Evolutionary conservation across 2,888 invertebrate genomes (phyloP).

Genomic region (Conus canariensis): DNA sequence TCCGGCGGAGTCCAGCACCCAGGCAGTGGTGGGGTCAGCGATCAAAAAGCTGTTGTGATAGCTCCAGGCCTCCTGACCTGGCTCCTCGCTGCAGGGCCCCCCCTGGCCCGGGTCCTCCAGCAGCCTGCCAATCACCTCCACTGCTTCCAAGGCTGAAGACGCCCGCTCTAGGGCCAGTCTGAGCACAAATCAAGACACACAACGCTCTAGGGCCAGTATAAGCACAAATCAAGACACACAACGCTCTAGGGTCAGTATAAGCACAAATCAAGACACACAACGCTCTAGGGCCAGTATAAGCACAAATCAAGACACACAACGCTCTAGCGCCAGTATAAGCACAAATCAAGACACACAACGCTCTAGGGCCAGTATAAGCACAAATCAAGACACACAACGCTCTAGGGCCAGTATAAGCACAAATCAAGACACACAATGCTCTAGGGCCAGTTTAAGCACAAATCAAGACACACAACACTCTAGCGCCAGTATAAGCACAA

Average conservation of each 20-base stretch:
- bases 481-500: not conserved
- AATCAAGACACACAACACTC: not conserved
- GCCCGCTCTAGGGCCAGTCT: conserved; percentile 87
- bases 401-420: not conserved
- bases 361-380: no score
- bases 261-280: not conserved
- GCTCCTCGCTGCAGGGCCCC: conserved; percentile 85
- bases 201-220: not conserved
- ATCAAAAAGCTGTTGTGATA: conserved; percentile 89
- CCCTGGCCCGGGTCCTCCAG: conserved; percentile 86
- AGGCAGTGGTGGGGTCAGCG: conserved; percentile 86
- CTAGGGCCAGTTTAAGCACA: not conserved
- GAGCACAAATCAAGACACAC: conserved; percentile 35
- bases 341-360: no score
- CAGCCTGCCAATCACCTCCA: conserved; percentile 84
- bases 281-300: not conserved
- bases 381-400: no score
- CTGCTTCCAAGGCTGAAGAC: conserved; percentile 84
- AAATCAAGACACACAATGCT: not conserved
- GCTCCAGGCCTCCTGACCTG: conserved; percentile 85
- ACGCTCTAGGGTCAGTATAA: not conserved
- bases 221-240: not conserved
- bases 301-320: no score
- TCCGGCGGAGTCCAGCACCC: conserved; percentile 89
- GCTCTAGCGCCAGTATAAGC: no score